Percentiles rank a stretch among this genome's conserved stretches.
phyloP scores from a whole-genome alignment of 2,113 vertebrate genomes.

The Nesoenas mayeri region DNA sequence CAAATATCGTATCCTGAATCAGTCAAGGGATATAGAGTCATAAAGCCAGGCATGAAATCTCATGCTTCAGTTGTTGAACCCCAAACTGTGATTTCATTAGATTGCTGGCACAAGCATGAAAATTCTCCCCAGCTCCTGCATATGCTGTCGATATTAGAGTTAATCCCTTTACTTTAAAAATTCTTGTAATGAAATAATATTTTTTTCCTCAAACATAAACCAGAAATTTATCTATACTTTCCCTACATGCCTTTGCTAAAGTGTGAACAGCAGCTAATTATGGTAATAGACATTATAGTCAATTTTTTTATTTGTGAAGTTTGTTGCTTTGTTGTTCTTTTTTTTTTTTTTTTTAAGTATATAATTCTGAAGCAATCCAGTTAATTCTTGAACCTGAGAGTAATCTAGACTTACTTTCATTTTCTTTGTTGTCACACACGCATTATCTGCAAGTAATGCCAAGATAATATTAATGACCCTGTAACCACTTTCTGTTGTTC shows the following conservation, averaged over 20 bases:
- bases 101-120: neutral
- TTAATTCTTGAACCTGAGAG: neutral
- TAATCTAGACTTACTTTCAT: neutral
- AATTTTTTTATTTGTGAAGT: neutral
- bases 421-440: neutral
- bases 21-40: neutral
- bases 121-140: accelerated
- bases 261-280: neutral
- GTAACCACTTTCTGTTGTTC: neutral
- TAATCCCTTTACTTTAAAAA: neutral
- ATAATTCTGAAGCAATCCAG: neutral
- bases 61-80: neutral
- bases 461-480: neutral
- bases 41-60: neutral
- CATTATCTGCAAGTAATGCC: neutral
- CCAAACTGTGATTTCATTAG: neutral
- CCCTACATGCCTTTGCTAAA: neutral
- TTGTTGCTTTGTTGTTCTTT: too few relatives aligned
- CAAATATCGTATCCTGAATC: neutral
- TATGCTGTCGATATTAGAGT: neutral
- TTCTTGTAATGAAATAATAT: neutral
- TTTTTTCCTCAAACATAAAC: neutral
- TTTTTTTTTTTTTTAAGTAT: neutral
- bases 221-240: neutral
- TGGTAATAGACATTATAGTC: neutral